These are phyloP conservation scores for Thymelicus acteon DNA, from an alignment of 2,888 invertebrate genomes.

Conservation along the genomic window DNA sequence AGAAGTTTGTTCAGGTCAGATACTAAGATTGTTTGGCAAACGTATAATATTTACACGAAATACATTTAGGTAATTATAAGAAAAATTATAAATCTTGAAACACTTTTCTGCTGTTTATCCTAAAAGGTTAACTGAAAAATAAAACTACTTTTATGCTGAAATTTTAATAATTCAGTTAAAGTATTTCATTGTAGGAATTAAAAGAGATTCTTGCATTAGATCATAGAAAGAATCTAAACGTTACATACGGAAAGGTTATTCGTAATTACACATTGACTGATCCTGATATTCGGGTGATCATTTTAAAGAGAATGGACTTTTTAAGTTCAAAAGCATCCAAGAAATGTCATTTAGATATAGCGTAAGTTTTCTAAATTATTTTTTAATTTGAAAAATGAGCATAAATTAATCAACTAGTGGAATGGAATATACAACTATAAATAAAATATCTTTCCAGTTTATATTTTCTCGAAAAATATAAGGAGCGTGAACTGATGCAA, in stretches of 20 bases:
- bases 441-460: conserved; percentile 23
- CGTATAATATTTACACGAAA: no score
- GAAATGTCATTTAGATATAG: conserved; percentile 39
- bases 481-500: conserved; percentile 36
- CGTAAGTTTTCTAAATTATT: conserved; percentile 34
- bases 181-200: conserved; percentile 32
- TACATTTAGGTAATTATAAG: no score
- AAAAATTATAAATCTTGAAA: no score
- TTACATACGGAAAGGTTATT: conserved; percentile 39
- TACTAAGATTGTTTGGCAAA: no score
- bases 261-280: conserved; percentile 37
- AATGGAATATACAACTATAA: neutral
- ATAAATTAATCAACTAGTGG: no score
- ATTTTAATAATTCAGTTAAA: no score
- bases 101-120: no score
- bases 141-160: no score
- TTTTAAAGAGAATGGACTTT: conserved; percentile 44
- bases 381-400: no score
- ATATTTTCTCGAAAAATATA: conserved; percentile 43
- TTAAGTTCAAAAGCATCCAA: conserved; percentile 39
- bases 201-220: conserved; percentile 34
- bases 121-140: no score
- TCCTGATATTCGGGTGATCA: conserved; percentile 44
- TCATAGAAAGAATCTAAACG: conserved; percentile 39
- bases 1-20: conserved; percentile 40